Conservation (phyloP, 1,140 invertebrate species). For the Bombus ignitus region DNA sequence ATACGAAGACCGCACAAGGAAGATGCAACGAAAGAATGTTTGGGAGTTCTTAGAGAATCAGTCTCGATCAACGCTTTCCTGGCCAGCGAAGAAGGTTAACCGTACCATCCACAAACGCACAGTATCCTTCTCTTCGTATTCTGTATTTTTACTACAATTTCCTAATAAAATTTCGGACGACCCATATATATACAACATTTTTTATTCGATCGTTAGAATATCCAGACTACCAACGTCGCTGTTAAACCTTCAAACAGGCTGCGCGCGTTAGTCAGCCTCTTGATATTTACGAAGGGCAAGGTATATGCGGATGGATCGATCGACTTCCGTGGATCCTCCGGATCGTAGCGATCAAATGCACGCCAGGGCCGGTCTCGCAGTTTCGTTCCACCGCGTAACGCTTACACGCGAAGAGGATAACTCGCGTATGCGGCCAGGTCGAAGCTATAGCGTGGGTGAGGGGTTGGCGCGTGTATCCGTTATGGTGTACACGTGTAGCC, state of each 20-base stretch:
- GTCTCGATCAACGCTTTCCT: not conserved
- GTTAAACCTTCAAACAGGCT: too few relatives aligned
- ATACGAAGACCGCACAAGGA: too few relatives aligned
- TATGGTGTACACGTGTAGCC: constrained; percentile 61
- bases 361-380: not conserved
- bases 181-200: too few relatives aligned
- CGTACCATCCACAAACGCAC: too few relatives aligned
- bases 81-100: too few relatives aligned
- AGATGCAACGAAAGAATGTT: not conserved
- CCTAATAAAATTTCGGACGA: too few relatives aligned
- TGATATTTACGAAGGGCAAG: not conserved
- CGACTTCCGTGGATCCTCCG: not conserved
- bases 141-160: too few relatives aligned
- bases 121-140: too few relatives aligned
- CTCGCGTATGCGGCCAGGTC: constrained; percentile 23
- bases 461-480: constrained; percentile 51
- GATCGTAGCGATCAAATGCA: not conserved
- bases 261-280: too few relatives aligned
- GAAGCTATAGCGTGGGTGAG: constrained; percentile 24
- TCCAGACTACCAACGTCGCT: too few relatives aligned
- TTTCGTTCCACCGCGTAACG: constrained; percentile 49
- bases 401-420: constrained; percentile 51
- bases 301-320: not conserved
- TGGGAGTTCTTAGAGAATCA: not conserved
- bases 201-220: not conserved